Percentiles rank a stretch among this genome's conserved stretches.
These are phyloP conservation scores for Lycocerus yunnanus DNA, from an alignment of 2,888 invertebrate species.

Conservation along the genomic window DNA sequence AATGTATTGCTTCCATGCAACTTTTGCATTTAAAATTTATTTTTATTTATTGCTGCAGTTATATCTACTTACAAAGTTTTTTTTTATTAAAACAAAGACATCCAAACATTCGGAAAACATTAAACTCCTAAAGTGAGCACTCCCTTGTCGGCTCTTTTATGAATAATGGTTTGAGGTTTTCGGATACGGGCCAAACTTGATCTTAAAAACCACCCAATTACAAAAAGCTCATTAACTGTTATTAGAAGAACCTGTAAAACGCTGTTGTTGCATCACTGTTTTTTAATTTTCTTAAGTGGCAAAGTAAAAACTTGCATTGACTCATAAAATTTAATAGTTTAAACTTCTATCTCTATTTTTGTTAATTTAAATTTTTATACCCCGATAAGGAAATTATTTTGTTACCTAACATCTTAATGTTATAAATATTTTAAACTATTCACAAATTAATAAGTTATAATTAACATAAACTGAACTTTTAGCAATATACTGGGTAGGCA, in stretches of 20 bases:
- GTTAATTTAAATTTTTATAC: neutral
- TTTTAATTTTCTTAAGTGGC: neutral
- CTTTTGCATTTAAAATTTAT: neutral
- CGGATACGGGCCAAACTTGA: neutral
- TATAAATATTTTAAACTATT: neutral
- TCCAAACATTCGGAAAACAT: neutral
- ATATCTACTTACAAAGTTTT: no score
- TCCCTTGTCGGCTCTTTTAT: neutral
- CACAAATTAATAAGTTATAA: no score
- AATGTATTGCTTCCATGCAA: neutral
- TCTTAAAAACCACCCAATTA: neutral
- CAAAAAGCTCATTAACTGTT: neutral
- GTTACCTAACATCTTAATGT: neutral
- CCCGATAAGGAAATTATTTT: neutral
- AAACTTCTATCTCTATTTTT: neutral
- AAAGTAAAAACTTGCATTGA: neutral
- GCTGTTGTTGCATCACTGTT: neutral
- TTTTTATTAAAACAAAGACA: neutral
- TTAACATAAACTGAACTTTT: neutral
- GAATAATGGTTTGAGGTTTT: neutral
- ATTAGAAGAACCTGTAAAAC: neutral
- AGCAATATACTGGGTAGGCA: no score
- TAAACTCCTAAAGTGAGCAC: neutral
- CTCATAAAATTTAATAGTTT: neutral
- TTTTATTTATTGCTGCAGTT: neutral